Evolutionary conservation across 2,797 vertebrate species (phyloP), one percentile per base, ranked within the genome.

Genomic region (Falco concolor): DNA sequence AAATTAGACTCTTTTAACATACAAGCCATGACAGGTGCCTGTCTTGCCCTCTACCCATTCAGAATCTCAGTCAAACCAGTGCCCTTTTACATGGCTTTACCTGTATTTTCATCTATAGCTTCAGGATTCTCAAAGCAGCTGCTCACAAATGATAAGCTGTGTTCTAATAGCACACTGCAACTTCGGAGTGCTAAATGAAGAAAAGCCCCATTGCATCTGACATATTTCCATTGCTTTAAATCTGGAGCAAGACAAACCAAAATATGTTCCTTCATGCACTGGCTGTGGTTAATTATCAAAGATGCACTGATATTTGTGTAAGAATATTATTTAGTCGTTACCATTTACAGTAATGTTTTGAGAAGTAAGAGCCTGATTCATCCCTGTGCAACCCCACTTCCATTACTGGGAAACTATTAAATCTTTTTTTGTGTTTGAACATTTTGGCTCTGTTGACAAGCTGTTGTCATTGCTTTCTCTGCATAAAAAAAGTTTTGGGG

Each of bases 341-440:
- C 93, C 96, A 97, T 96, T 96, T 96, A 97, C 90, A 96, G 96
- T 95, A 96, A 94, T 96, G 96, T 96, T 95, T 95, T 91, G 77
- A 94, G 83, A 90, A 90, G 79, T 38, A 42, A 84, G 22, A 86
- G 60, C 17, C 82, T 96, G 87, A 90, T 95, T 96, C 42, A 94
- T 70, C 47, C 36, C 42, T 44, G 16, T 74, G 32, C 56, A 86
- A 65, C 73, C 59, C 36, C 25, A 45, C 25, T 87, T 90, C 47
- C 79, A 14, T 80, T 73, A 63, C 67, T 44, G 23, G 38, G 60
- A 89, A 30, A 67, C 47, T 19, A 30, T 50, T 91, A 88, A 88
- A 78, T 63, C 27, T 79, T 73, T 54, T 54, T 84, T 59, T 86
- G 47, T 73, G 36, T 56, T 93, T 88, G 56, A 70, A 74, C 24